A percentile compares a stretch with the other conserved stretches of the same genome.
These are phyloP conservation scores for Onychostruthus taczanowskii DNA, from an alignment of 2,113 vertebrate species.

Conservation along the genomic window DNA sequence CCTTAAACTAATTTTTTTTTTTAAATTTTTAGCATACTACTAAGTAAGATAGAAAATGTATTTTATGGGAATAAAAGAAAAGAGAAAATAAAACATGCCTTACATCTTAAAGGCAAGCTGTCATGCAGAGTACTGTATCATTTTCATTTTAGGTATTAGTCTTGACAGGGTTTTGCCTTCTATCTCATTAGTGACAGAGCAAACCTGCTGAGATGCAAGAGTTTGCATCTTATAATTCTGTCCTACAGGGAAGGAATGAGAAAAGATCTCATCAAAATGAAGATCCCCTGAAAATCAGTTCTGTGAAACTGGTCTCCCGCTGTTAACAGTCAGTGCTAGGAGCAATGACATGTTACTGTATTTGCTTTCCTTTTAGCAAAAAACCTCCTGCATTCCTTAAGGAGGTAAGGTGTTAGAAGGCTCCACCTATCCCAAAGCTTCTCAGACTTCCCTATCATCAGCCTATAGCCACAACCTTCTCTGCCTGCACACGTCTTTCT, in stretches of 20 bases:
- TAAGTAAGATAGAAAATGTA: neutral
- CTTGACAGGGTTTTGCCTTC: conserved; percentile 32
- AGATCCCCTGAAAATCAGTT: neutral
- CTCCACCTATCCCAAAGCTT: neutral
- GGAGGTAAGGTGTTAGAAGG: neutral
- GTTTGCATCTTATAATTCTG: neutral
- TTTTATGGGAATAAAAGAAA: neutral
- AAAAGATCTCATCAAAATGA: conserved; percentile 26
- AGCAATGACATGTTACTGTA: neutral
- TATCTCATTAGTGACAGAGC: conserved; percentile 32
- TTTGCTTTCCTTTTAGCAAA: neutral
- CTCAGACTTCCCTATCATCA: neutral
- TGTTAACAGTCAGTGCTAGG: neutral
- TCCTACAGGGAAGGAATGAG: neutral
- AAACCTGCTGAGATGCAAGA: neutral
- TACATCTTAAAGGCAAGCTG: neutral
- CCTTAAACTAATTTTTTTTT: neutral
- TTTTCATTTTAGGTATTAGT: conserved; percentile 26
- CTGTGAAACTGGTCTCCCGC: neutral
- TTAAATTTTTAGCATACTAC: neutral
- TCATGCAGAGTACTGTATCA: neutral
- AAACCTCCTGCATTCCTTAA: neutral
- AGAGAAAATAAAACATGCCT: neutral
- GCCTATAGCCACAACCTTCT: neutral
- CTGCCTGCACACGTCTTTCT: neutral